Evolutionary conservation across 2,797 vertebrate genomes (phyloP).

Genomic region (Anabas testudineus): DNA sequence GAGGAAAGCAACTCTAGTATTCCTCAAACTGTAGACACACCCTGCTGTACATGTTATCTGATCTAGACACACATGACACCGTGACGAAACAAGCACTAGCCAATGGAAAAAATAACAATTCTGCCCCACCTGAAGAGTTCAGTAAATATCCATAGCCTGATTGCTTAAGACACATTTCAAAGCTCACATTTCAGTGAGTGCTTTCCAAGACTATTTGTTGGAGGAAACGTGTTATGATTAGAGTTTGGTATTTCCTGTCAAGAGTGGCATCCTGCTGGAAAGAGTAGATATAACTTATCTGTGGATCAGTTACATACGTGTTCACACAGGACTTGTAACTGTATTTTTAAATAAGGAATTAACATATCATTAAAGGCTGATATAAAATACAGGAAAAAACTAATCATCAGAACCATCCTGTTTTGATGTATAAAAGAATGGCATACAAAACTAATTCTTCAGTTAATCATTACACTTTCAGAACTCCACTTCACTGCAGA

Average conservation of each 20-base stretch:
- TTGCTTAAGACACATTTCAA: neutral
- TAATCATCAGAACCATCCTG: neutral
- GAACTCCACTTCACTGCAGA: neutral
- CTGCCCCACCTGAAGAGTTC: neutral
- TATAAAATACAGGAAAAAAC: slow-evolving; percentile 1
- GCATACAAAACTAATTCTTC: neutral
- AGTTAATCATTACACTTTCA: neutral
- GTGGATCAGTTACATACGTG: slow-evolving; percentile 16
- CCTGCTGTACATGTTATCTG: neutral
- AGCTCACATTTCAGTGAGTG: neutral
- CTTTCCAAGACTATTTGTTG: neutral
- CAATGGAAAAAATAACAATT: neutral
- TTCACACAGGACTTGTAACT: neutral
- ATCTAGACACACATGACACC: neutral
- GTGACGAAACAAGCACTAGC: neutral
- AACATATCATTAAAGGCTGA: neutral
- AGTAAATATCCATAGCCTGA: neutral
- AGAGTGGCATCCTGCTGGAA: slow-evolving; percentile 38
- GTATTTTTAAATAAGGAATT: neutral
- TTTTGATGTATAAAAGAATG: neutral
- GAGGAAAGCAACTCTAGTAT: neutral
- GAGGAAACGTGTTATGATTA: slow-evolving; percentile 30
- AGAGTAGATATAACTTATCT: slow-evolving; percentile 10
- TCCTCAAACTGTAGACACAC: neutral
- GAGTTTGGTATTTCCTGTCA: slow-evolving; percentile 46